Base-by-base conservation (phyloP, 2,888 invertebrate genomes). In the Dichetophora obliterata region DNA sequence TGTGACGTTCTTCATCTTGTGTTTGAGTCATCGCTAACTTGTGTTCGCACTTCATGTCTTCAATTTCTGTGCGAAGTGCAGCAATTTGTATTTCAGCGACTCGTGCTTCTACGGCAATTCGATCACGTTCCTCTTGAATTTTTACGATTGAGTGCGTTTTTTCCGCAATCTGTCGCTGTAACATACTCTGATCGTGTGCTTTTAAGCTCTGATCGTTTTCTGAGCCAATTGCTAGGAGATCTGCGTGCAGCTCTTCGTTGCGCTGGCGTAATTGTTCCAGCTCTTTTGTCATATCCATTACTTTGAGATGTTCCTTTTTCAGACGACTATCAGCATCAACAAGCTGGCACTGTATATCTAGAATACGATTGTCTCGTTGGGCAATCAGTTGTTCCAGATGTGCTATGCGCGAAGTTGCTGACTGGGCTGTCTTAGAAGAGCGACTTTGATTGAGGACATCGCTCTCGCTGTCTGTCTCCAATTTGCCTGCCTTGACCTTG, bases 361-460 rank as follows among this genome's bases (percentile, higher is more conserved):
- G 78, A n/a, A 90, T 85, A 74, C 89, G 88, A 61, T 90, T 87
- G 79, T 91, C 91, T 50, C 89, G 87, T 77, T 90, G 89, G 11
- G 86, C 86, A 37, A 90, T 83, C 75, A 88, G 84, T 73, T 86
- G 83, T 80, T 91, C 90, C 19, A 91, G 82, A 59, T 90, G 89
- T 1, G 82, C 80, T 11, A 91, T 87, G 80, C 85, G 85, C 11
- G 69, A 80, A 50, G 86, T 84, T 69, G 85, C 85, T 50, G 83
- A 84, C 37, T 84, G 86, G 66, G 85, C 84, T 50, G 83, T 84
- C 37, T 85, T 85, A n/a, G 82, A 81, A 0, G 77, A 77, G 16
- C 85, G 85, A 43, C 82, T 84, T 19, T 83, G 83, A 69, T 79
- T 80, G 11, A 80, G 82, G 3, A 80, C 85, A 27, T 79, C 76